Evolutionary conservation across 2,113 vertebrate species (phyloP), one percentile per base, ranked within the genome.

Genomic region (Colossoma macropomum): DNA sequence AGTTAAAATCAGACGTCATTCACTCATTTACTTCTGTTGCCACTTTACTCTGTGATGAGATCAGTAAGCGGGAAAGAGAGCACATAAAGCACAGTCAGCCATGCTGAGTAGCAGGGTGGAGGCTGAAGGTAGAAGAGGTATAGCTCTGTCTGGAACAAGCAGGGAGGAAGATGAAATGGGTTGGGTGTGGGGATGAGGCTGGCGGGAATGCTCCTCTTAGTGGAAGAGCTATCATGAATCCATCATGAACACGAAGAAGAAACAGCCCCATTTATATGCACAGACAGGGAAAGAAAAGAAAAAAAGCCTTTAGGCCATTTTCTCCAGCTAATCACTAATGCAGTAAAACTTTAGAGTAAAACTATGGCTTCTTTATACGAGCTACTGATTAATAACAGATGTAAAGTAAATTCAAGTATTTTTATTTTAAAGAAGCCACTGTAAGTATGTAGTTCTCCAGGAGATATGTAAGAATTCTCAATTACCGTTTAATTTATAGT

Each of bases 161-260:
- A 30, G 28, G 15, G 27, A 50, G 63, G 16, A 52, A 68, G 38
- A 76, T 21, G 68, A 71, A 41, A 23, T 2, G 41, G 11, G 45
- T 5, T n/a, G 15, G 59, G 41, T 45, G 60, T 66, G 77, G n/a
- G 25, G 19, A 30, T 48, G 63, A 19, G 65, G 41, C 28, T 54
- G 19, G 52, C 41, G 74, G 59, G 71, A 74, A 75, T 60, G 45
- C 8, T 60, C n/a, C 60, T 74, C 30, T 10, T 34, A 68, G 60
- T 30, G 27, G 28, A 32, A 32, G 23, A 68, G n/a, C 59, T 30
- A 75, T 76, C 73, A 82, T 25, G 30, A 38, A 45, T 23, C 27
- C 23, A 76, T 76, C 54, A 76, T 59, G 59, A 72, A 68, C 30
- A 56, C 12, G 19, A 12, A 19, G 74, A 62, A 60, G 21, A 50